These are phyloP conservation scores for Mormyrus iriodes DNA, from an alignment of 2,113 vertebrate genomes.

Conservation along the genomic window DNA sequence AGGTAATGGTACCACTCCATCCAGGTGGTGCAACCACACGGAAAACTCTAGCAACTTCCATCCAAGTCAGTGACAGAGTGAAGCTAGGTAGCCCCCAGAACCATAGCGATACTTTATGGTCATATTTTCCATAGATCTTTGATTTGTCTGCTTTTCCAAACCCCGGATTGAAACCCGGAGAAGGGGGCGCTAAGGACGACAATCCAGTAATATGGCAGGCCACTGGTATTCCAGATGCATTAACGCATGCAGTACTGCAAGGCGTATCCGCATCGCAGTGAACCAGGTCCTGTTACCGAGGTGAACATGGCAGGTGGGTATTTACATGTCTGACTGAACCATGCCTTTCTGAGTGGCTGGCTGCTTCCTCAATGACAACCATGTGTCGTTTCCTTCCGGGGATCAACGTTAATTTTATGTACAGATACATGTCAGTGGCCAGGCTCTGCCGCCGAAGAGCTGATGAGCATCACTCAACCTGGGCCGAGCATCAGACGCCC, in stretches of 20 bases:
- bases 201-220: neutral
- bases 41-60: neutral
- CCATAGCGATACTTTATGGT: neutral
- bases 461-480: neutral
- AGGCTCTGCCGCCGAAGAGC: neutral
- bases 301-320: neutral
- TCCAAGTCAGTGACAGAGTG: neutral
- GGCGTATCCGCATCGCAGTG: neutral
- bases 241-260: neutral
- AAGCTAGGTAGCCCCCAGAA: neutral
- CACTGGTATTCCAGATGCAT: neutral
- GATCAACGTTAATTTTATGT: neutral
- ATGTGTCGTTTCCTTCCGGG: neutral
- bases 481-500: neutral
- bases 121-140: neutral
- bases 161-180: neutral
- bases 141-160: neutral
- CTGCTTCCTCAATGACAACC: neutral
- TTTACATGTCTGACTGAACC: neutral
- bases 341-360: neutral
- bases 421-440: neutral
- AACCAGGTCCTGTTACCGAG: neutral
- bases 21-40: neutral
- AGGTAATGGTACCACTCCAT: neutral
- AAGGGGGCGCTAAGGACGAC: neutral